Conservation (phyloP, 1,140 invertebrate species). For the Diprion similis region DNA sequence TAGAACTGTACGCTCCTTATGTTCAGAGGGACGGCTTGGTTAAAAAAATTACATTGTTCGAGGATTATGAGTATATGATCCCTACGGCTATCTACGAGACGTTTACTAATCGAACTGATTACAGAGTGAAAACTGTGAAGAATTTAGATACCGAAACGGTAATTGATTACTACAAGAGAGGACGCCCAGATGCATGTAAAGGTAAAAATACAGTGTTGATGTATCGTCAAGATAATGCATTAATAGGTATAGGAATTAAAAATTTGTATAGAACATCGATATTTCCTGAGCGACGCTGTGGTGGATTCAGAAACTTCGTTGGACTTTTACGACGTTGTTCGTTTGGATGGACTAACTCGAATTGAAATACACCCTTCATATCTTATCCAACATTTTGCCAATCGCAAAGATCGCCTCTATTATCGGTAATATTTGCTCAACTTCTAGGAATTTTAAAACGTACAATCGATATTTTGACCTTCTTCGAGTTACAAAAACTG, state of each 20-base stretch:
- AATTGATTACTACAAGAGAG: conserved; percentile 73
- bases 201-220: conserved; percentile 52
- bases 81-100: conserved; percentile 70
- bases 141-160: conserved; percentile 65
- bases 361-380: conserved; percentile 66
- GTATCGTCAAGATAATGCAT: neutral
- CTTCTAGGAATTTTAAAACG: too few species aligned
- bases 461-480: too few species aligned
- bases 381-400: conserved; percentile 70
- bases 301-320: conserved; percentile 68
- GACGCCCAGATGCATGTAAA: conserved; percentile 72
- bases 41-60: conserved; percentile 71
- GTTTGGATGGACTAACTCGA: conserved; percentile 71
- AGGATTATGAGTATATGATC: conserved; percentile 71
- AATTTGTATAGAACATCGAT: conserved; percentile 67
- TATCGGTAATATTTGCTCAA: conserved; percentile 51
- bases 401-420: conserved; percentile 69
- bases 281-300: conserved; percentile 58
- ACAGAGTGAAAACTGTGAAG: conserved; percentile 66
- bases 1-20: conserved; percentile 82
- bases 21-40: conserved; percentile 74
- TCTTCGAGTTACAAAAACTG: too few species aligned
- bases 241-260: neutral
- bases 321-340: conserved; percentile 72
- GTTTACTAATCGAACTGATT: conserved; percentile 75